Conservation (phyloP, 2,888 invertebrate species). For the Drosophila melanosoma region DNA sequence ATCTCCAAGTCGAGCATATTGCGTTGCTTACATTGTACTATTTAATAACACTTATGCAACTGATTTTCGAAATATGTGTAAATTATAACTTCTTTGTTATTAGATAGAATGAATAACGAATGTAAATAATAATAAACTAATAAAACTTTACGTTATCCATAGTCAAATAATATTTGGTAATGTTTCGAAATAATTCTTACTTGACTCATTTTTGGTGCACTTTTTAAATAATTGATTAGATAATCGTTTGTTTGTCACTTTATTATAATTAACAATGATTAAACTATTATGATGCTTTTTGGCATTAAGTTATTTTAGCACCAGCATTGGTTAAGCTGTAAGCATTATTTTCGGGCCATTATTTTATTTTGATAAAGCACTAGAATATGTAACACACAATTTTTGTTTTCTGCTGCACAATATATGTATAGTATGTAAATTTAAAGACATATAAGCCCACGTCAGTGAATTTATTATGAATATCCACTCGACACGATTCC, state of each 20-base stretch:
- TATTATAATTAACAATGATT: constrained; percentile 15
- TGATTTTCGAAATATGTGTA: not conserved
- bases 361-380: constrained; percentile 68
- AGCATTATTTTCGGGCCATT: constrained; percentile 49
- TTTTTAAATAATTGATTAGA: constrained; percentile 11
- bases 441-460: constrained; percentile 83
- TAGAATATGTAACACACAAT: constrained; percentile 73
- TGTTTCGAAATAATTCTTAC: constrained; percentile 27
- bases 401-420: constrained; percentile 71
- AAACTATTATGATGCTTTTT: constrained; percentile 8
- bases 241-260: constrained; percentile 29
- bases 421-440: constrained; percentile 78
- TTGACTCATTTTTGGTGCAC: constrained; percentile 41
- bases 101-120: not conserved
- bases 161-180: not conserved
- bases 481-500: constrained; percentile 86
- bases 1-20: not conserved
- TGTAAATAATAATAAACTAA: not conserved
- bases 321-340: constrained; percentile 37
- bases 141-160: constrained; percentile 4
- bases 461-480: constrained; percentile 85
- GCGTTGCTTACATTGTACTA: not conserved
- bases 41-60: not conserved
- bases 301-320: constrained; percentile 33
- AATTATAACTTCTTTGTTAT: not conserved